Base-by-base conservation (phyloP, 64 coral and sea anemone species). In the Montipora efflorescens region DNA sequence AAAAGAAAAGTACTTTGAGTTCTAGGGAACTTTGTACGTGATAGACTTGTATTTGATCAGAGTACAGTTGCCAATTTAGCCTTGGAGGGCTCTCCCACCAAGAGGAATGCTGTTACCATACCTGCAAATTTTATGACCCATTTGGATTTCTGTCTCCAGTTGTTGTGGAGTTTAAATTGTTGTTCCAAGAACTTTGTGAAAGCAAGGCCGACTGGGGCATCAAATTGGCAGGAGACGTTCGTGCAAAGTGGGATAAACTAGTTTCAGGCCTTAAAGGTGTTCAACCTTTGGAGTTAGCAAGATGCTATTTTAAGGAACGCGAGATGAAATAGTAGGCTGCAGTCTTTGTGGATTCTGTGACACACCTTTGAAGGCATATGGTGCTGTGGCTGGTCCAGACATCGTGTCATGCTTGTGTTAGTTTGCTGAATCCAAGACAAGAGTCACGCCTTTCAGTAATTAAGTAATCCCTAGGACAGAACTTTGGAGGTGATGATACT, bases 121-220 rank as follows among this genome's bases (percentile, higher is more conserved):
- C 47, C 77, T 1, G 77, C 77, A 81, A 81, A 59, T 81, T 61
- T 16, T 91, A 81, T 81, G 89, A 91, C 28, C 77, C 77, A 9
- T 50, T 57, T 57, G 53, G 53, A 11, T 57, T 57, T 57, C 23
- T 91, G 22, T 79, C 77, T 9, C 89, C 89, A 49, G 79, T 81
- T n/a, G 61, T 91, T 19, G 57, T 57, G 53, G 53, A 71, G 22
- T 67, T 91, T 15, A 91, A 91, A 79, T 58, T 91, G 5, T 52
- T 81, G 5, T 81, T 91, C 18, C 59, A 91, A 77, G 53, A 73
- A n/a, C 23, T 90, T 57, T 90, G 88, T 13, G 20, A 79, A 15
- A 47, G 28, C 23, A 57, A 57, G 11, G 11, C 53, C 21, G 28
- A 80, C 8, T 11, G 67, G 77, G 55, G 81, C 11, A 7, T 28